Conservation (phyloP, 2,113 vertebrate species). For the Datnioides undecimradiatus region DNA sequence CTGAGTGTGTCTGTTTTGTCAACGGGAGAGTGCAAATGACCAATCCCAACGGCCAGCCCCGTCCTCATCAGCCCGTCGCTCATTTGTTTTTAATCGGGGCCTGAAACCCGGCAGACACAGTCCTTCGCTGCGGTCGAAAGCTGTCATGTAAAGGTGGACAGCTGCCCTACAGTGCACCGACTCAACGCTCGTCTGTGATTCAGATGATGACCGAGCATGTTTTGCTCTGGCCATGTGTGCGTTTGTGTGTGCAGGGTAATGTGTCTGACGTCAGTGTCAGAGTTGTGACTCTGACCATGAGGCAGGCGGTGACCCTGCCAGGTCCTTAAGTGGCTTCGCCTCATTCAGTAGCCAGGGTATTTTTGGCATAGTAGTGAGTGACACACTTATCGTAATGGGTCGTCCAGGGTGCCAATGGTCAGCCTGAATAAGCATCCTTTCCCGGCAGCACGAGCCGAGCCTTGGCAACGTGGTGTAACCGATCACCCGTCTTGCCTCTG, state of each 20-base stretch:
- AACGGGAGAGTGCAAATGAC: constrained; percentile 19
- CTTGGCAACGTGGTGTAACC: constrained; percentile 48
- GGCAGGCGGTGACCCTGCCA: constrained; percentile 63
- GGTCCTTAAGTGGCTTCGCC: constrained; percentile 70
- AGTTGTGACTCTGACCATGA: constrained; percentile 59
- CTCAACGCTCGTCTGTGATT: constrained; percentile 7
- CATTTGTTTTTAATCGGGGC: constrained; percentile 9
- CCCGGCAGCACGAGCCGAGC: constrained; percentile 27
- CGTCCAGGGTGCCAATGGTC: constrained; percentile 69
- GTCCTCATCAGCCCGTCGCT: background rate
- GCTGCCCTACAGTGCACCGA: background rate
- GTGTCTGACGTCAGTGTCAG: constrained; percentile 41
- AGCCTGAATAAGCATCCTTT: constrained; percentile 64
- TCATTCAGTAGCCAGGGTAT: constrained; percentile 70
- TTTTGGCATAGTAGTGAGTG: constrained; percentile 70
- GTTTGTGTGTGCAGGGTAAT: background rate
- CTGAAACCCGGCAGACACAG: background rate
- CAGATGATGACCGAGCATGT: constrained; percentile 47
- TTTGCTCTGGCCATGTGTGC: constrained; percentile 22
- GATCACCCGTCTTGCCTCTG: constrained; percentile 23
- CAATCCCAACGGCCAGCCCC: background rate
- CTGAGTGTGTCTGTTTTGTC: background rate
- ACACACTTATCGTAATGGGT: constrained; percentile 74
- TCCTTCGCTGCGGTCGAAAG: background rate
- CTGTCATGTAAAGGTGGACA: background rate